Percentiles rank a stretch among this genome's conserved stretches.
Conservation (phyloP, 2,797 vertebrate genomes). For the Discoglossus pictus region DNA sequence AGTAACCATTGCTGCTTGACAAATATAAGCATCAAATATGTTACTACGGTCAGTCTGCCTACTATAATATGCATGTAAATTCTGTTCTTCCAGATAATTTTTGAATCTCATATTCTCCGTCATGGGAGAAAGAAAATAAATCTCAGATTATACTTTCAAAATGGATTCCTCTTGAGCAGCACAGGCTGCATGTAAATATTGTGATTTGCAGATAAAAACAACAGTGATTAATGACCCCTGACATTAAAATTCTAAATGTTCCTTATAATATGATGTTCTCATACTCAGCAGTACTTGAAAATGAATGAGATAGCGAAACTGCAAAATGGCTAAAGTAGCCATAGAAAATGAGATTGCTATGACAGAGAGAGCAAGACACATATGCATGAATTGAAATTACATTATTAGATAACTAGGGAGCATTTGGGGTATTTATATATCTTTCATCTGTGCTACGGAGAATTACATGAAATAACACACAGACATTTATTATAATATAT, state of each 20-base stretch:
- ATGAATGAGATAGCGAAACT: constrained; percentile 79
- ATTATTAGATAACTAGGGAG: neutral
- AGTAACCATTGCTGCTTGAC: no score
- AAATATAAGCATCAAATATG: neutral
- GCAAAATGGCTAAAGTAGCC: constrained; percentile 68
- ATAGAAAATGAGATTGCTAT: constrained; percentile 66
- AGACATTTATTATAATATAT: no score
- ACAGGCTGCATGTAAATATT: constrained; percentile 53
- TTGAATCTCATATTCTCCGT: constrained; percentile 58
- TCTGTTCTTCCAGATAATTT: constrained; percentile 55
- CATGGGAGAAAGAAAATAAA: constrained; percentile 61
- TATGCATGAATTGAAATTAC: constrained; percentile 59
- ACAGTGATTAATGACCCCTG: constrained; percentile 74
- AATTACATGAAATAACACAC: no score
- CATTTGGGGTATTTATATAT: neutral
- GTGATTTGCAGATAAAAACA: constrained; percentile 54
- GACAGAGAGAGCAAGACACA: constrained; percentile 53
- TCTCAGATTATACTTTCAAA: constrained; percentile 59
- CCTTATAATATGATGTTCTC: constrained; percentile 67
- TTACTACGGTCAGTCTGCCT: neutral
- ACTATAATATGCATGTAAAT: constrained; percentile 55
- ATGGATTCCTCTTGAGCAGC: constrained; percentile 54
- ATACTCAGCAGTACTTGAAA: constrained; percentile 69
- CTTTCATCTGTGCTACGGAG: constrained; percentile 1
- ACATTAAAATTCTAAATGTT: constrained; percentile 75